Evolutionary conservation across 2,888 invertebrate species (phyloP).

Genomic region (Acleris literana): DNA sequence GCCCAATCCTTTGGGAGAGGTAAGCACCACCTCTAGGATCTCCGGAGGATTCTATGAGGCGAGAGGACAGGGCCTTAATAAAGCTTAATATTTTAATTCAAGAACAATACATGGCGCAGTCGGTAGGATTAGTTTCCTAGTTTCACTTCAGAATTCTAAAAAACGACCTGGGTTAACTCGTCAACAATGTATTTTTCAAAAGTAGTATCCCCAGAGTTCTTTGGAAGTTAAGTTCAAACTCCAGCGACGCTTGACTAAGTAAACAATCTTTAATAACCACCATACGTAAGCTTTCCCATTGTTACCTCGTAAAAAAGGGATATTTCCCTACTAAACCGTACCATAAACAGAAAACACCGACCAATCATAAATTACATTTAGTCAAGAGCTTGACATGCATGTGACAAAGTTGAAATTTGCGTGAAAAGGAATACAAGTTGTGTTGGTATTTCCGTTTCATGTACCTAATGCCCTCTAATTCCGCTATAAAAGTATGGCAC

Average conservation of each 20-base stretch:
- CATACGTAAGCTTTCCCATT: slow-evolving; percentile 75
- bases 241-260: slow-evolving; percentile 55
- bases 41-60: no score
- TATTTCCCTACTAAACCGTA: slow-evolving; percentile 77
- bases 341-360: slow-evolving; percentile 67
- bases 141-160: no score
- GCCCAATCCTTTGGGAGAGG: no score
- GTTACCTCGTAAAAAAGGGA: slow-evolving; percentile 79
- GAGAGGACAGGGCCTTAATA: no score
- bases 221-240: slow-evolving; percentile 12
- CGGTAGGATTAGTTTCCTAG: no score
- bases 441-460: slow-evolving; percentile 44
- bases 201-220: background rate
- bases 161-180: no score
- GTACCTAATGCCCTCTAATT: slow-evolving; percentile 68
- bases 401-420: slow-evolving; percentile 42
- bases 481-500: slow-evolving; percentile 74
- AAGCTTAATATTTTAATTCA: no score
- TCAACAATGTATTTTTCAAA: no score
- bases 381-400: slow-evolving; percentile 40
- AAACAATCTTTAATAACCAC: slow-evolving; percentile 72
- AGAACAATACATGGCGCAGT: no score
- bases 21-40: no score
- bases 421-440: background rate
- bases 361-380: slow-evolving; percentile 40